Conservation (phyloP, 2,797 vertebrate genomes). For the Dermochelys coriacea region DNA sequence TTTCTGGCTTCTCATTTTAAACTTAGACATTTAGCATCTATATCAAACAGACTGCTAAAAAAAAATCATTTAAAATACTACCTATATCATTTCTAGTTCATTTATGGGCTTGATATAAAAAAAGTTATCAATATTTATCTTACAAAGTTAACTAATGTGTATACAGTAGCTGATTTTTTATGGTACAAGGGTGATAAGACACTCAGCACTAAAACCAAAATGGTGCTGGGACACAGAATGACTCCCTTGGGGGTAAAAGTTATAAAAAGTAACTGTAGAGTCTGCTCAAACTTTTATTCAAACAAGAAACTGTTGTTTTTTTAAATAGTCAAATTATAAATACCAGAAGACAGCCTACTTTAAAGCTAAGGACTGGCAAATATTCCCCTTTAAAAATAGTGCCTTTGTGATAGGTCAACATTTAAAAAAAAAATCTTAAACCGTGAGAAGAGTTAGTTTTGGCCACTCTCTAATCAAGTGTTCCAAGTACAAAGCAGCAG, state of each 20-base stretch:
- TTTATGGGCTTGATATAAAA: constrained; percentile 63
- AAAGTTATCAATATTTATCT: constrained; percentile 60
- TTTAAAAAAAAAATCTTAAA: background rate
- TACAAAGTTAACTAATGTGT: constrained; percentile 75
- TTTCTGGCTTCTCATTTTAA: background rate
- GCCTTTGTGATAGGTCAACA: background rate
- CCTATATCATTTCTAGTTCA: constrained; percentile 29
- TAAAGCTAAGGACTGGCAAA: background rate
- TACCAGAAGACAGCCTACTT: background rate
- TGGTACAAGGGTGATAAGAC: constrained; percentile 58
- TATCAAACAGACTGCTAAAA: background rate
- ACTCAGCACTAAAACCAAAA: constrained; percentile 45
- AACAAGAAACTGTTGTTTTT: background rate
- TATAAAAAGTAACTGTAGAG: background rate
- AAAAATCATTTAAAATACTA: constrained; percentile 25
- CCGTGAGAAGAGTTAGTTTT: background rate
- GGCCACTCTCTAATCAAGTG: background rate
- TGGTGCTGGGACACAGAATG: background rate
- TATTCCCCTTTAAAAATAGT: background rate
- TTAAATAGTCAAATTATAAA: background rate
- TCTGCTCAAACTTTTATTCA: background rate
- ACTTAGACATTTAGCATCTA: background rate
- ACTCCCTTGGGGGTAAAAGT: background rate
- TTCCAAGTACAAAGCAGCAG: background rate
- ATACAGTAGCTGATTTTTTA: constrained; percentile 70